phyloP scores from a whole-genome alignment of 2,888 invertebrate genomes.

The Parapristionchus giblindavisi region DNA sequence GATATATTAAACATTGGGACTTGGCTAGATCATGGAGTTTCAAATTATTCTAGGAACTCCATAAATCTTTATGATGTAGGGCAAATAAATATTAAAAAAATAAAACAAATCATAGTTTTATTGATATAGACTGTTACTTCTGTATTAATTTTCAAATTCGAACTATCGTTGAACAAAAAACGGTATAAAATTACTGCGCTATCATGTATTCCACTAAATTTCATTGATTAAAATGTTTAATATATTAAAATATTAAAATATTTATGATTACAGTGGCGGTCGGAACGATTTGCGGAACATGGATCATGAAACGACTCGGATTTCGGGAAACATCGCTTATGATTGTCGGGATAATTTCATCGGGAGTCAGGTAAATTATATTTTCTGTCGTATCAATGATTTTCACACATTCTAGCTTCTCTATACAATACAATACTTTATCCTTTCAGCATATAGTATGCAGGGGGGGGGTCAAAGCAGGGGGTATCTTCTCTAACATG shows the following conservation, averaged over 20 bases:
- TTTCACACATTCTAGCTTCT: not conserved
- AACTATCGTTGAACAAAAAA: too few relatives aligned
- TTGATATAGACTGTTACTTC: too few relatives aligned
- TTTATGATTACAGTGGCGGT: conserved; percentile 47
- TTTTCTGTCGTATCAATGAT: conserved; percentile 35
- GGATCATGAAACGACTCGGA: conserved; percentile 48
- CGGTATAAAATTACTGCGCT: too few relatives aligned
- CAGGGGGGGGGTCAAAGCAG: not conserved
- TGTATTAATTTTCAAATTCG: too few relatives aligned
- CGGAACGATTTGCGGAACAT: conserved; percentile 51
- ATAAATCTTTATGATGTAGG: too few relatives aligned
- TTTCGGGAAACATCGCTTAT: conserved; percentile 56
- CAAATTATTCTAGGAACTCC: not conserved
- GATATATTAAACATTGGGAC: not conserved
- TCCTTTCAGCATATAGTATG: not conserved
- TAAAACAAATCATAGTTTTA: too few relatives aligned
- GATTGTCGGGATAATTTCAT: conserved; percentile 51
- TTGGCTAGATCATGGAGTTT: conserved; percentile 4
- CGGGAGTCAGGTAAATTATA: conserved; percentile 42
- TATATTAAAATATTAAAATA: not conserved
- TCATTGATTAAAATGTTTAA: too few relatives aligned
- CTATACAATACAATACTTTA: not conserved
- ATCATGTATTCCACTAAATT: too few relatives aligned
- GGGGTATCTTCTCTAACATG: not conserved
- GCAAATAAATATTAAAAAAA: too few relatives aligned